phyloP scores from a whole-genome alignment of 2,888 invertebrate genomes.

The Hetaerina titia region DNA sequence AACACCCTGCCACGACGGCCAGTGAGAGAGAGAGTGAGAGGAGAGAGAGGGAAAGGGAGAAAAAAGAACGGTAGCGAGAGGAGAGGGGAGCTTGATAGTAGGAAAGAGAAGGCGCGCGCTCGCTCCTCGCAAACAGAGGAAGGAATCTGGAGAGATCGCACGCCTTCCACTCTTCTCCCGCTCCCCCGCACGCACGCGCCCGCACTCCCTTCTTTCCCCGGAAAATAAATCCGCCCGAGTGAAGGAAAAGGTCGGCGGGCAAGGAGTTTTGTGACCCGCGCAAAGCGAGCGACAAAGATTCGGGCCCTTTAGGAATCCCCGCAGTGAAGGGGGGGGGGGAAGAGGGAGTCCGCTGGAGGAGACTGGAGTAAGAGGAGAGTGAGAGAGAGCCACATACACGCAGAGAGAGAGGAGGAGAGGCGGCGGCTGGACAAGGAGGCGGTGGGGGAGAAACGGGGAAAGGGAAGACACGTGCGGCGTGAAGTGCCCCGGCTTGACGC shows the following conservation, averaged over 20 bases:
- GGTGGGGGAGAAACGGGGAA: slow-evolving; percentile 4
- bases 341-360: not conserved
- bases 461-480: slow-evolving; percentile 54
- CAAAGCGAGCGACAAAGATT: not conserved
- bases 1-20: slow-evolving; percentile 62
- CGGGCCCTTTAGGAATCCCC: slow-evolving; percentile 20
- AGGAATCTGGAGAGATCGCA: slow-evolving; percentile 20
- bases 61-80: not conserved
- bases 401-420: not conserved
- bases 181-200: not conserved
- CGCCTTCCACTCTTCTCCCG: not conserved
- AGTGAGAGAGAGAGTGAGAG: slow-evolving; percentile 26
- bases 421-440: not conserved
- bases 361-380: not conserved
- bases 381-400: not conserved
- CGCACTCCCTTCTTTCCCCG: not conserved
- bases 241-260: slow-evolving; percentile 31
- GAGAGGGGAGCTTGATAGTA: not conserved
- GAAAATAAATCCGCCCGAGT: slow-evolving; percentile 20
- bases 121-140: slow-evolving; percentile 51
- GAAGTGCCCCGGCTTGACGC: slow-evolving; percentile 32
- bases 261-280: not conserved
- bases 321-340: slow-evolving; percentile 34
- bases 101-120: slow-evolving; percentile 20
- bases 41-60: not conserved